Base-by-base conservation (phyloP, 2,888 invertebrate genomes). In the Cephonodes hylas region DNA sequence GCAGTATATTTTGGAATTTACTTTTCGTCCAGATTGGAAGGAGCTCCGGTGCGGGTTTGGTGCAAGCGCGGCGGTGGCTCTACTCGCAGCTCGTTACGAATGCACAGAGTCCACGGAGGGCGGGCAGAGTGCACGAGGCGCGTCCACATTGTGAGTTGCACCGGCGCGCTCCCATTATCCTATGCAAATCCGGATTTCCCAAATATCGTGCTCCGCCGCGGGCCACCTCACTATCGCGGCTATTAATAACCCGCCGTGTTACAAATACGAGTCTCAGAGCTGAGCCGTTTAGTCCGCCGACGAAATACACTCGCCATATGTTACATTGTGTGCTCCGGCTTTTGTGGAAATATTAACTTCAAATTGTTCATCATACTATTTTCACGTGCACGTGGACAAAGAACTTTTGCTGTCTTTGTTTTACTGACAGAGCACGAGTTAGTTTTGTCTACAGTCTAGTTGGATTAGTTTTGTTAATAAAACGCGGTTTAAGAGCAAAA, bases 141-240 rank as follows among this genome's bases (percentile, higher is more conserved):
- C 69, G 75, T 74, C 74, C 79, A 78, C 79, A 77, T 77, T 79
- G 81, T 76, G 69, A 71, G 73, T 69, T 79, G 81, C 80, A 80
- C 69, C 67, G 71, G 70, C 74, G 76, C 75, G 73, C 76, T 75
- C 76, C 86, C 81, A 91, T 91, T 89, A 91, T 88, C 86, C 88
- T 89, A 90, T 91, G 90, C 90, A 90, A 91, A 91, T 89, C 87
- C 88, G 88, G 85, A 87, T 89, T 88, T 84, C 84, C 87, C 84
- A 88, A 90, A 91, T 87, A 89, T 85, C 88, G 85, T 85, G 85
- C 81, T 79, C 72, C 73, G 85, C 89, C 87, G 86, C 87, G 84
- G 86, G 88, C 85, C 82, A 84, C 84, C 79, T 83, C 79, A 85
- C 88, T 87, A 88, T 88, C 87, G 85, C 84, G 83, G 83, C 90